Base-by-base conservation (phyloP, 1,140 invertebrate genomes). In the Lucilia sericata region DNA sequence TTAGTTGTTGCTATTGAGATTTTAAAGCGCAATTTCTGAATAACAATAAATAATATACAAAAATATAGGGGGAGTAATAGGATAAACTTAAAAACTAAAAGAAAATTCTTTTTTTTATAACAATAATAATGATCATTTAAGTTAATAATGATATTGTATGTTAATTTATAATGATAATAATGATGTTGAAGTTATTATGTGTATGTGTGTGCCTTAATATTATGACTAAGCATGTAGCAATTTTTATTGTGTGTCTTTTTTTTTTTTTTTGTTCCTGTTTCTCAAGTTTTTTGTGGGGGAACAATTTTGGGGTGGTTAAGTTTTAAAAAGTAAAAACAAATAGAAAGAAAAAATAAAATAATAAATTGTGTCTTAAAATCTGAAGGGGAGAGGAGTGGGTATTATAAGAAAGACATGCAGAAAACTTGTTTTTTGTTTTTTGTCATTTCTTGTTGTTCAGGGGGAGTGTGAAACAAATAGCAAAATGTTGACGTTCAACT, bases 161-260 rank as follows among this genome's bases (percentile, higher is more conserved):
- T n/a, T n/a, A n/a, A n/a, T n/a, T n/a, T n/a, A 70, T 70, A 8
- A 70, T 70, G n/a, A 12, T 21, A 8, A 21, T 25, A 25, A 25
- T 21, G 65, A 21, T 70, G 65, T 19, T 21, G 21, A 8, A 8
- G n/a, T 9, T 70, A 7, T 70, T 70, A 19, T 65, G 17, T 19
- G 65, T 70, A n/a, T 10, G 9, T 70, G 65, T 70, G 65, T 70
- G 19, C 3, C 0, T 70, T 25, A 5, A 4, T 70, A 70, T 70
- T 70, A 70, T 70, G 65, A 70, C 65, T 70, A 70, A 70, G 65
- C 65, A 19, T 19, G 19, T 70, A 70, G 65, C 65, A 70, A 70
- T 70, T 70, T 70, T 70, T 70, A n/a, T 70, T 21, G 65, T 70
- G 9, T 19, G 8, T 65, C 8, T 65, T n/a, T 19, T 65, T 4